These are phyloP conservation scores for Coturnix japonica DNA, from an alignment of 2,113 vertebrate genomes.

Conservation along the genomic window DNA sequence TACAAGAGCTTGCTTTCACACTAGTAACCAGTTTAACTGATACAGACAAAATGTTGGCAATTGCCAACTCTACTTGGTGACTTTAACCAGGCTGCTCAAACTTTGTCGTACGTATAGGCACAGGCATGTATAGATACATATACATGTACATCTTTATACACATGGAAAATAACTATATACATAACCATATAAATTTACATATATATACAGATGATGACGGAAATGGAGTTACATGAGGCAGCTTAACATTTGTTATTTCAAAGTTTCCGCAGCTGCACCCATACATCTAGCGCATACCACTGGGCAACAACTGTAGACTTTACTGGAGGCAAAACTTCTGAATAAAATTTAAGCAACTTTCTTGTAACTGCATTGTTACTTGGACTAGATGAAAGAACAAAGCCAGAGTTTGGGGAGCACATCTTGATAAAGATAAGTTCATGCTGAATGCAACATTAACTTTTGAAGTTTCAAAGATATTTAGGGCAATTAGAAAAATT, in stretches of 20 bases:
- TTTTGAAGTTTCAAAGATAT: background rate
- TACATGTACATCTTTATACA: accelerated
- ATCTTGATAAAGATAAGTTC: background rate
- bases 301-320: background rate
- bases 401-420: background rate
- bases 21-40: background rate
- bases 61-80: background rate
- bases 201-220: background rate
- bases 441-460: background rate
- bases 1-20: background rate
- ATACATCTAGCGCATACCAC: background rate
- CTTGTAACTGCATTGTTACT: background rate
- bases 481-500: background rate
- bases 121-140: too few species aligned
- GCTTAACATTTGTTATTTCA: background rate
- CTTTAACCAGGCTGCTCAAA: background rate
- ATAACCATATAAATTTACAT: background rate
- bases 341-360: background rate
- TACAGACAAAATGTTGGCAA: background rate
- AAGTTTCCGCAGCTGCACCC: background rate
- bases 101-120: background rate
- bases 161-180: background rate
- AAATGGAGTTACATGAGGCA: background rate
- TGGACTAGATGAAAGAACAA: background rate
- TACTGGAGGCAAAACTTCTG: background rate